These are phyloP conservation scores for Atta cephalotes DNA, from an alignment of 1,140 invertebrate species.

Conservation along the genomic window DNA sequence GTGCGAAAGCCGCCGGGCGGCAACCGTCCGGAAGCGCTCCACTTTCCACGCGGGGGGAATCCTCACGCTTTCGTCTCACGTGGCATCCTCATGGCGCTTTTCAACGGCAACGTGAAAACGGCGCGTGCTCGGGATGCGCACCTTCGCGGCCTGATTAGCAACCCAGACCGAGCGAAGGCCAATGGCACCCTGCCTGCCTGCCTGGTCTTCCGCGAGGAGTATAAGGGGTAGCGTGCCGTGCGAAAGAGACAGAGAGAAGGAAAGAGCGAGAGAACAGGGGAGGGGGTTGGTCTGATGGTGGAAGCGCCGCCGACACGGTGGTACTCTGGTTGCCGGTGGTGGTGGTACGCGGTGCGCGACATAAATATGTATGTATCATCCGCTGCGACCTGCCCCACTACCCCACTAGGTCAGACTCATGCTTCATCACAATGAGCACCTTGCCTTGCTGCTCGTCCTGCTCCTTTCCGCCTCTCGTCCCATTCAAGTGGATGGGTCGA, in stretches of 20 bases:
- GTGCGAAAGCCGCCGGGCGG: constrained; percentile 40
- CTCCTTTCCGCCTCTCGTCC: constrained; percentile 74
- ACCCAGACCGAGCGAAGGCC: constrained; percentile 78
- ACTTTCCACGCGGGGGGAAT: constrained; percentile 84
- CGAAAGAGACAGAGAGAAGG: constrained; percentile 60
- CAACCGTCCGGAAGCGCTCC: constrained; percentile 77
- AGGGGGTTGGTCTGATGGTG: constrained; percentile 65
- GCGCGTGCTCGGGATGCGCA: constrained; percentile 82
- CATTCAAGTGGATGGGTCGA: constrained; percentile 81
- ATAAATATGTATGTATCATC: constrained; percentile 87
- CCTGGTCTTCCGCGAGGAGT: constrained; percentile 63
- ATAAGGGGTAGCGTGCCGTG: constrained; percentile 59
- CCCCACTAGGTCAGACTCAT: constrained; percentile 86
- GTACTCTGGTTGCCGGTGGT: constrained; percentile 56
- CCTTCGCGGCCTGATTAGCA: constrained; percentile 81
- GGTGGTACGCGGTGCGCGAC: constrained; percentile 83
- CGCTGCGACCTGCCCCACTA: constrained; percentile 85
- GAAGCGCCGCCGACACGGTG: constrained; percentile 57
- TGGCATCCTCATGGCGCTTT: constrained; percentile 77
- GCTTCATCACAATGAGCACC: constrained; percentile 86
- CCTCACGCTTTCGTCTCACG: constrained; percentile 78
- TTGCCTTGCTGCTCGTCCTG: constrained; percentile 78
- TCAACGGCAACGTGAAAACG: constrained; percentile 73
- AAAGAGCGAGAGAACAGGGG: constrained; percentile 44
- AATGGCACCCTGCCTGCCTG: constrained; percentile 73